A percentile compares a stretch with the other conserved stretches of the same genome.
Evolutionary conservation across 2,888 invertebrate genomes (phyloP).

Genomic region (Rhagophthalmus giganteus): DNA sequence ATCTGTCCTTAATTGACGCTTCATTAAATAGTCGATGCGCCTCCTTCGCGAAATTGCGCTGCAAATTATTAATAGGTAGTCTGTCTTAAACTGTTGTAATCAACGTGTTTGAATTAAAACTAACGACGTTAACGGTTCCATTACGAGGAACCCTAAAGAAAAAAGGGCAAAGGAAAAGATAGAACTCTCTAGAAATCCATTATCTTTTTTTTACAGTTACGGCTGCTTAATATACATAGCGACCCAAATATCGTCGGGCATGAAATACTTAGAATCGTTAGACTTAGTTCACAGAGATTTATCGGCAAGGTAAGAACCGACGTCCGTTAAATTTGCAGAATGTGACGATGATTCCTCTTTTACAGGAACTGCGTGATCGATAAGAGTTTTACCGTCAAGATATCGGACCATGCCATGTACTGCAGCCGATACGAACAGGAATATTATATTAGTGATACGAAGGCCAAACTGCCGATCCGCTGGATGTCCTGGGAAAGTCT

Average conservation of each 20-base stretch:
- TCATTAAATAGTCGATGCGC: too few species aligned
- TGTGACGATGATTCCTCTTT: constrained; percentile 28
- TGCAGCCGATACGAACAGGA: constrained; percentile 77
- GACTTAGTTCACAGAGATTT: constrained; percentile 89
- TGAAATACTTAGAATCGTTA: constrained; percentile 90
- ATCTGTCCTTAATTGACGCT: too few species aligned
- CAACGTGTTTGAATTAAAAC: too few species aligned
- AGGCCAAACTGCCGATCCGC: constrained; percentile 79
- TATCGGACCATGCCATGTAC: constrained; percentile 86
- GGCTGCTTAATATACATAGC: constrained; percentile 83
- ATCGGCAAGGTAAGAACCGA: constrained; percentile 72
- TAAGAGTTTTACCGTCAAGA: constrained; percentile 75
- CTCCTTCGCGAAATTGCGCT: too few species aligned
- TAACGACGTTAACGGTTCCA: too few species aligned
- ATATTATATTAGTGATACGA: constrained; percentile 83
- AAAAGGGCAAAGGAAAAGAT: too few species aligned
- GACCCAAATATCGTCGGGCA: constrained; percentile 88
- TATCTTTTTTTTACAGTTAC: constrained; percentile 64
- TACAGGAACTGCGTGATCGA: constrained; percentile 85
- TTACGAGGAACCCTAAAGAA: too few species aligned
- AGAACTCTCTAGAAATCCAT: too few species aligned
- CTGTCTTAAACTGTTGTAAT: neutral
- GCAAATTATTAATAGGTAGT: neutral
- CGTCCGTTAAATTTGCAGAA: too few species aligned
- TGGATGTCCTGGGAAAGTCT: constrained; percentile 95